Base-by-base conservation (phyloP, 2,797 vertebrate genomes). In the Acipenser ruthenus region DNA sequence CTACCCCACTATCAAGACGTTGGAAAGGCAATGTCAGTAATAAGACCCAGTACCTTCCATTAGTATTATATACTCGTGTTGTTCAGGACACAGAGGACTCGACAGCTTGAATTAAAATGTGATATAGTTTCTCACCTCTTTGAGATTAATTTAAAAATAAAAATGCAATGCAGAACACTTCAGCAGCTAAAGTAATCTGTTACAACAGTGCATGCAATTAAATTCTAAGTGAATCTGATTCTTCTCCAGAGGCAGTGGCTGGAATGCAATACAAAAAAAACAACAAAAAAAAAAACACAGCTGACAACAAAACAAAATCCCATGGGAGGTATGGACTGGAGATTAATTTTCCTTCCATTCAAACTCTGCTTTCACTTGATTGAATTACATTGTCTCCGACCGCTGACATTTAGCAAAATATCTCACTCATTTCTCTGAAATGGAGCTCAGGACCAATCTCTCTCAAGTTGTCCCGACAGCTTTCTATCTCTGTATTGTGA, bases 341-440 rank as follows among this genome's bases (percentile, higher is more conserved):
- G 70, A 84, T 86, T 83, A 77, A 84, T 84, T 83, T 86, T 80
- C 74, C 71, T 72, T 74, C 80, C 77, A 72, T 78, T 81, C 63
- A 72, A 82, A 82, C 70, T 67, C 69, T 13, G 67, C 63, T 73
- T 73, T 75, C 68, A 63, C 61, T 80, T 63, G 75, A 77, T 13
- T 78, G 64, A 76, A 80, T 82, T 75, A 76, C 15, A 70, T 69
- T 77, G 66, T 72, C 75, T 75, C 60, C 50, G 52, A 75, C 59
- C 61, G 65, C 65, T 67, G 15, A 64, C 66, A 77, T 70, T 73
- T 73, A 75, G 71, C 64, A 76, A 76, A 81, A 74, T 75, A 70
- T 76, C 64, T 75, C 67, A 67, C 62, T 75, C 64, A 67, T 72
- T 77, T 70, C 51, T 6, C 59, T 65, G 75, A 75, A 83, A 72